Evolutionary conservation across 2,888 invertebrate genomes (phyloP).

Genomic region (Metallyticus violacea): DNA sequence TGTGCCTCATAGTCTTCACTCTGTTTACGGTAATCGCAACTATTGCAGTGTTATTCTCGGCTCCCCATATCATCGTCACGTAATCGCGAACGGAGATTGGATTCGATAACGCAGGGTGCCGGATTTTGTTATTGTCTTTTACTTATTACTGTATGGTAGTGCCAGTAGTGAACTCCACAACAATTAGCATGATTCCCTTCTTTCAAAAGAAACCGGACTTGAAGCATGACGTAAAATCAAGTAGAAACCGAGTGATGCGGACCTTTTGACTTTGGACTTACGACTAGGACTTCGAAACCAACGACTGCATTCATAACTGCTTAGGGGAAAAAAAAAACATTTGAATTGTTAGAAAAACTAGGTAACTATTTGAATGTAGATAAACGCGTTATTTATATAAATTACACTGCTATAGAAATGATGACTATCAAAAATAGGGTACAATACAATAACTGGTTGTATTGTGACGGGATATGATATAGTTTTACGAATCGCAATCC

Average conservation of each 20-base stretch:
- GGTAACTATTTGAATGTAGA: background rate
- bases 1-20: slow-evolving; percentile 99
- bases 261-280: background rate
- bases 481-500: slow-evolving; percentile 5
- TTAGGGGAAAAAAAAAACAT: background rate
- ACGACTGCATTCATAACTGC: background rate
- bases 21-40: slow-evolving; percentile 97
- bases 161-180: background rate
- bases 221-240: background rate
- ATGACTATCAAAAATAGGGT: background rate
- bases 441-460: slow-evolving; percentile 10
- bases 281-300: background rate
- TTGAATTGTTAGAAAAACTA: background rate
- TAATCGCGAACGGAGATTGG: slow-evolving; percentile 52
- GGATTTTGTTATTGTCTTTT: background rate
- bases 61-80: slow-evolving; percentile 93
- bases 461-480: slow-evolving; percentile 3
- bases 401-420: background rate
- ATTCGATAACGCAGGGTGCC: background rate
- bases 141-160: background rate
- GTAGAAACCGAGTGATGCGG: background rate
- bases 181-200: background rate
- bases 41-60: slow-evolving; percentile 93
- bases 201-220: background rate
- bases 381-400: background rate